Base-by-base conservation (phyloP, 1,140 invertebrate genomes). In the Micrasema longulum region DNA sequence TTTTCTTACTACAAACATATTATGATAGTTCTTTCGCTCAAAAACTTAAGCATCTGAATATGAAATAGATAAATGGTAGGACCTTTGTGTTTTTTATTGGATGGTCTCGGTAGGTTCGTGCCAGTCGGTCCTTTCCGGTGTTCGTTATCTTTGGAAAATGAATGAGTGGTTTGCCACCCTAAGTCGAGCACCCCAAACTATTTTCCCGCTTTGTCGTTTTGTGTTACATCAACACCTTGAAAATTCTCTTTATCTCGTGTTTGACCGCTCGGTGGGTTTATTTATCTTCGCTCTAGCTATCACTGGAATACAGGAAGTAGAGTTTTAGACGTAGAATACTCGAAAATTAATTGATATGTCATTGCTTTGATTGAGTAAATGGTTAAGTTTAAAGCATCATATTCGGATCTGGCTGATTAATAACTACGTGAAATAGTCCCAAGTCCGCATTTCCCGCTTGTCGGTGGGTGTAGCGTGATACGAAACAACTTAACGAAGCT, bases 81-180 rank as follows among this genome's bases (percentile, higher is more conserved):
- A 26, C 43, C 43, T 64, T 36, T 31, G 38, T 64, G 60, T 64
- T 64, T 60, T n/a, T 64, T 64, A 64, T 64, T 47, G 43, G 60
- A 45, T 26, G 53, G 53, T 36, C 31, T 64, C 36, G 38, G 67
- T 38, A 47, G 12, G 53, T 57, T 69, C 67, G 67, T 69, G 55
- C 45, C 36, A 35, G 67, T 41, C 41, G 53, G 53, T 43, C 38
- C 53, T 69, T 69, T 69, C 67, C 55, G 67, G 52, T 48, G n/a
- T 47, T 38, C 31, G 45, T 53, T 66, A 66, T 66, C 64, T 66
- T 50, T 52, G 45, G 64, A 52, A 66, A 66, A 66, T 50, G 64
- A 66, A 64, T 48, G 45, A 64, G 62, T 53, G 47, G n/a, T 16
- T 22, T 26, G 26, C 64, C 47, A 38, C 43, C 16, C 57, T 20